Evolutionary conservation across 1,140 invertebrate genomes (phyloP).

Genomic region (Magallana ariakensis): DNA sequence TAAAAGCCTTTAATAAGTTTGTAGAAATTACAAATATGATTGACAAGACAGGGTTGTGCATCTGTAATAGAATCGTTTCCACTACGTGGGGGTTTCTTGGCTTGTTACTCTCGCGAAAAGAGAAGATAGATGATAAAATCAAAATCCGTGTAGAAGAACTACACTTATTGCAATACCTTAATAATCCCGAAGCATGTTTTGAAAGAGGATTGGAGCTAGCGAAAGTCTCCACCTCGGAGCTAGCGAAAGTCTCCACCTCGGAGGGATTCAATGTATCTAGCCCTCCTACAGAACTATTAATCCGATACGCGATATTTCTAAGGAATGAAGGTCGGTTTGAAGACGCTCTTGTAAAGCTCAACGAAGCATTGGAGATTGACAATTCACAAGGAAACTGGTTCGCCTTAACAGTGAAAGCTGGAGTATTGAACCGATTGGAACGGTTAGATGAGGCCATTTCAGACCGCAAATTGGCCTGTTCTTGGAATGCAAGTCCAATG

Average conservation of each 20-base stretch:
- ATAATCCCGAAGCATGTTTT: slow-evolving; percentile 36
- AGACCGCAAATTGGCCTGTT: slow-evolving; percentile 4
- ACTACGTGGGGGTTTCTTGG: slow-evolving; percentile 43
- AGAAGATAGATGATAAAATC: slow-evolving; percentile 4
- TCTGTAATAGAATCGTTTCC: not conserved
- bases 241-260: not conserved
- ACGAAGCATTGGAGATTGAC: slow-evolving; percentile 44
- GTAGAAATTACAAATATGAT: not conserved
- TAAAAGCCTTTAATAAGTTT: slow-evolving; percentile 36
- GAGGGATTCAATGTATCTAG: not conserved
- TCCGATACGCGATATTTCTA: slow-evolving; percentile 1
- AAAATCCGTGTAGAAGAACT: not conserved
- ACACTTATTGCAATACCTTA: not conserved
- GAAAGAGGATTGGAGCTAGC: slow-evolving; percentile 30
- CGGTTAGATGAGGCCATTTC: not conserved
- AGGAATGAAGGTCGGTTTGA: not conserved
- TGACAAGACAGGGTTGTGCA: not conserved
- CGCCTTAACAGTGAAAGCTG: slow-evolving; percentile 3
- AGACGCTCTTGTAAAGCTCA: not conserved
- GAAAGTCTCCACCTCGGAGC: not conserved
- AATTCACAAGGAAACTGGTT: slow-evolving; percentile 46
- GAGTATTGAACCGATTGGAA: not conserved
- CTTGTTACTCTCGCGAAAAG: slow-evolving; percentile 30
- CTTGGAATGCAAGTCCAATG: slow-evolving; percentile 7
- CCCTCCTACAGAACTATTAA: slow-evolving; percentile 37